These are phyloP conservation scores for Sebastes umbrosus DNA, from an alignment of 2,797 vertebrate genomes.

Conservation along the genomic window DNA sequence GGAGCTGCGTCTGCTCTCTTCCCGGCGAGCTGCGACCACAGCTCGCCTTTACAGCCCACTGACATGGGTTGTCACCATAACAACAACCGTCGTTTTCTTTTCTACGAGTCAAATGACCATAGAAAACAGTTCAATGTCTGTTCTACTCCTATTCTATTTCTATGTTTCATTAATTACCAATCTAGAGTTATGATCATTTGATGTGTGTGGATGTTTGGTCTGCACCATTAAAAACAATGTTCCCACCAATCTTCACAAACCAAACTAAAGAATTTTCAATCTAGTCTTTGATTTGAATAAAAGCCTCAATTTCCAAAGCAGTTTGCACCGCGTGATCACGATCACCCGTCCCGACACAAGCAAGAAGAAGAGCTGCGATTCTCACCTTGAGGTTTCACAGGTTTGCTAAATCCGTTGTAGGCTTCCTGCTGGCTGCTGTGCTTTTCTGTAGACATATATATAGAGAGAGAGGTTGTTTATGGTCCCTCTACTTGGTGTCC, in stretches of 20 bases:
- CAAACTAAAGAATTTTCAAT: background rate
- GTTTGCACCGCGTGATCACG: rapidly evolving
- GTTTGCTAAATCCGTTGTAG: background rate
- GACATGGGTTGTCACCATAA: too few species aligned
- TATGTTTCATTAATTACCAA: background rate
- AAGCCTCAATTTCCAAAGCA: background rate
- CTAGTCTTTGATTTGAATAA: background rate
- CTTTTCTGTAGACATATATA: constrained; percentile 4
- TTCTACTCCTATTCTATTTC: too few species aligned
- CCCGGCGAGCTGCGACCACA: too few species aligned
- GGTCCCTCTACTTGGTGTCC: too few species aligned
- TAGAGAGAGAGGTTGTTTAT: too few species aligned
- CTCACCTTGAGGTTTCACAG: constrained; percentile 48
- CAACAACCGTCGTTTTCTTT: too few species aligned
- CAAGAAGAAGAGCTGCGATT: background rate
- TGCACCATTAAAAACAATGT: background rate
- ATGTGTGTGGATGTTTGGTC: background rate
- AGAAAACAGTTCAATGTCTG: too few species aligned
- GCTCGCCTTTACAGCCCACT: too few species aligned
- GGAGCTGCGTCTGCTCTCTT: too few species aligned
- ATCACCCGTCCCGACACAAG: background rate
- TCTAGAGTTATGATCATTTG: background rate
- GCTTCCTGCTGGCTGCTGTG: constrained; percentile 19
- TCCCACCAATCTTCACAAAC: background rate
- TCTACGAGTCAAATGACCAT: too few species aligned